These are phyloP conservation scores for Euplexia lucipara DNA, from an alignment of 2,888 invertebrate species.

Conservation along the genomic window DNA sequence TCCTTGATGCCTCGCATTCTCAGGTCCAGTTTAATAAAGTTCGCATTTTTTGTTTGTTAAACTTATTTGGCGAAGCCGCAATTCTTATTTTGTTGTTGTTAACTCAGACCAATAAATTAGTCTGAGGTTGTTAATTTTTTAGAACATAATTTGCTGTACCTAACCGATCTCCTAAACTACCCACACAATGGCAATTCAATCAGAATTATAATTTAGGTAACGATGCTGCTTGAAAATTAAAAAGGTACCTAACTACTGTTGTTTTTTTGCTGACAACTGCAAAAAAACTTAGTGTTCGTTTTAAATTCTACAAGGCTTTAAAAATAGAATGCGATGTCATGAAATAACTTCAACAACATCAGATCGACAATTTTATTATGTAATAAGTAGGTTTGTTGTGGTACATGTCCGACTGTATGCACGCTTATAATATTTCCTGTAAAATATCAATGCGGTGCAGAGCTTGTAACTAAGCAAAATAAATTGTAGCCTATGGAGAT, in stretches of 20 bases:
- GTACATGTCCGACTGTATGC: neutral
- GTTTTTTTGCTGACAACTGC: neutral
- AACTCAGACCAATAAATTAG: no score
- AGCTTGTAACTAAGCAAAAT: neutral
- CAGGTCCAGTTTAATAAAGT: no score
- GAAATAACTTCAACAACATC: neutral
- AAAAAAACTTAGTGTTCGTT: slow-evolving; percentile 1
- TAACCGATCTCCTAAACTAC: no score
- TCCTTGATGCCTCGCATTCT: no score
- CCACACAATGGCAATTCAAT: neutral
- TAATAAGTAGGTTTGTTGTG: neutral
- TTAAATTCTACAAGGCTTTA: slow-evolving; percentile 9
- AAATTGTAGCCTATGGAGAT: slow-evolving; percentile 7
- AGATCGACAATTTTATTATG: neutral
- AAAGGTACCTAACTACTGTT: no score
- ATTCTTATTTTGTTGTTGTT: no score
- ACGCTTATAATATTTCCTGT: slow-evolving; percentile 4
- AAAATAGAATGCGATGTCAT: slow-evolving; percentile 2
- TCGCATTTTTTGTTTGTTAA: no score
- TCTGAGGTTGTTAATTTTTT: no score
- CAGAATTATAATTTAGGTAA: no score
- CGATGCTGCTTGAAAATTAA: no score
- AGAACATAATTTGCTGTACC: no score
- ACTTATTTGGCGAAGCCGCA: no score
- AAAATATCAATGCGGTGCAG: neutral